Conservation (phyloP, 2,888 invertebrate genomes). For the Arenicola marina region DNA sequence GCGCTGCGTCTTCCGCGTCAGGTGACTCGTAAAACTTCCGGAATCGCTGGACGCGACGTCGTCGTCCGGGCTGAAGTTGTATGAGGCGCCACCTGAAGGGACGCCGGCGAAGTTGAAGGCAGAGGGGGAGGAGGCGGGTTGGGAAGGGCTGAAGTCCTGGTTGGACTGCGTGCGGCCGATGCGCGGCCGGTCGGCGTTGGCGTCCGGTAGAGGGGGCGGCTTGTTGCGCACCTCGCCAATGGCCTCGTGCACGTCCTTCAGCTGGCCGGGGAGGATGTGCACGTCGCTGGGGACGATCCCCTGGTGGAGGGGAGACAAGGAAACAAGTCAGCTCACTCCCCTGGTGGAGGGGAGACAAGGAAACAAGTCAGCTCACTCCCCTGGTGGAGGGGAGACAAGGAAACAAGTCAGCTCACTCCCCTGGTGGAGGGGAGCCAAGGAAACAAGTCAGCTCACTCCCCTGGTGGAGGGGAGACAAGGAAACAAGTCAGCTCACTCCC, state of each 20-base stretch:
- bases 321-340: no score
- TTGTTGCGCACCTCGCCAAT: slow-evolving; percentile 25
- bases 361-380: no score
- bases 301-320: slow-evolving; percentile 18
- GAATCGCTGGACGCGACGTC: slow-evolving; percentile 2
- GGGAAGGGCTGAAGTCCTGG: not conserved
- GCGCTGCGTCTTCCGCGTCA: not conserved
- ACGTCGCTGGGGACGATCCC: slow-evolving; percentile 31
- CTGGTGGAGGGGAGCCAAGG: no score
- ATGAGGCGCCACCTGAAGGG: not conserved
- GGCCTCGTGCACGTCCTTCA: slow-evolving; percentile 30
- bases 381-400: no score
- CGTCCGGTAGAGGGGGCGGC: slow-evolving; percentile 30
- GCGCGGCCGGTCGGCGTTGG: not conserved
- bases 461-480: no score
- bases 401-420: no score
- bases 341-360: no score
- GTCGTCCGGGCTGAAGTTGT: not conserved
- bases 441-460: no score
- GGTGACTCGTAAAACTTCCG: slow-evolving; percentile 2
- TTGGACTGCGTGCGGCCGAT: not conserved
- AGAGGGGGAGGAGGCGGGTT: not conserved
- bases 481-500: no score
- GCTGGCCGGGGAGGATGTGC: slow-evolving; percentile 32
- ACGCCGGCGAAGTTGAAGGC: no score